Percentiles rank a stretch among this genome's conserved stretches.
Evolutionary conservation across 2,888 invertebrate species (phyloP).

Genomic region (Drosophila barbarae): DNA sequence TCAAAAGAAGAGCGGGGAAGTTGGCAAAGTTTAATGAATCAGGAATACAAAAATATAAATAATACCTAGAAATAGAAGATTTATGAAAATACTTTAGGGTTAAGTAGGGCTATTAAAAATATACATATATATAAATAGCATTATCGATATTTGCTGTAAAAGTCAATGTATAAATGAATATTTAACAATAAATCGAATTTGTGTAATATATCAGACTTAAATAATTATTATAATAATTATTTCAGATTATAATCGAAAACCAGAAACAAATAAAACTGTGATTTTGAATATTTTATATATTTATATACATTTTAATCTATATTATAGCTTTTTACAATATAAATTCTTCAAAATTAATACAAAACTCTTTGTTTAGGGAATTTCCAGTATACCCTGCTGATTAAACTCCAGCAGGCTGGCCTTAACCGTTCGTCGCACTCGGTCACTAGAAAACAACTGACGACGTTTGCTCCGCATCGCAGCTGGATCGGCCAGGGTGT

Average conservation of each 20-base stretch:
- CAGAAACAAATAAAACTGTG: no score
- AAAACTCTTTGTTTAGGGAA: neutral
- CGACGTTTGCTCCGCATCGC: constrained; percentile 55
- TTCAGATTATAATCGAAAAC: no score
- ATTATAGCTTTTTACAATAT: no score
- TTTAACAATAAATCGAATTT: no score
- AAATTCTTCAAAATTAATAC: neutral
- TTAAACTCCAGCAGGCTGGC: constrained; percentile 67
- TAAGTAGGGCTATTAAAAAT: no score
- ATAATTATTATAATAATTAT: no score
- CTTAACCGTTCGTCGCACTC: constrained; percentile 60
- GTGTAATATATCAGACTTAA: no score
- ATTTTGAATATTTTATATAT: no score
- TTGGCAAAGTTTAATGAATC: constrained; percentile 5
- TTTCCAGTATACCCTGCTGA: constrained; percentile 63
- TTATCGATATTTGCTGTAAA: neutral
- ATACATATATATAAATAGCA: neutral
- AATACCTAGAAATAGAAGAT: neutral
- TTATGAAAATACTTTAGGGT: neutral
- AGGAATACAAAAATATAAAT: constrained; percentile 10
- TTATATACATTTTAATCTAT: no score
- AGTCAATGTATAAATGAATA: neutral
- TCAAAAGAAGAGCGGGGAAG: neutral
- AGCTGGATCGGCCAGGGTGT: constrained; percentile 54
- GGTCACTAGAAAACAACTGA: constrained; percentile 61